Evolutionary conservation across 2,888 invertebrate species (phyloP).

Genomic region (Drosophila differens): DNA sequence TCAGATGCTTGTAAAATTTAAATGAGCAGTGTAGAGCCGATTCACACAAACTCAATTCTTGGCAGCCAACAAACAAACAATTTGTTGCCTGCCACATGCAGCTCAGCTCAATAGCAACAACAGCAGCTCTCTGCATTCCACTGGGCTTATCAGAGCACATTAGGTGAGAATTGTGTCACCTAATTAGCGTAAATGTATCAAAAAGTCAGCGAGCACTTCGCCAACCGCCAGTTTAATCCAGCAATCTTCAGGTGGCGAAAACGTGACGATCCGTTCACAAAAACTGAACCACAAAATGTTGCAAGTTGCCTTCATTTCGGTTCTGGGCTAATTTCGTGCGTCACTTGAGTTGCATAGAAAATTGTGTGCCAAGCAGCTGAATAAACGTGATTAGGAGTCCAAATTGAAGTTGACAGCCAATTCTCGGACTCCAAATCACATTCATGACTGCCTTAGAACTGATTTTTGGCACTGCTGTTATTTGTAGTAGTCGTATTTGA

Average conservation of each 20-base stretch:
- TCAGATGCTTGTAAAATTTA: slow-evolving; percentile 67
- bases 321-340: slow-evolving; percentile 72
- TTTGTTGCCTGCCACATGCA: slow-evolving; percentile 50
- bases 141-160: slow-evolving; percentile 76
- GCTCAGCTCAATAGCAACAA: slow-evolving; percentile 18
- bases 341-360: slow-evolving; percentile 47
- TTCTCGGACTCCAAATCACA: slow-evolving; percentile 19
- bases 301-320: slow-evolving; percentile 33
- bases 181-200: slow-evolving; percentile 84
- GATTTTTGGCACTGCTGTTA: not conserved
- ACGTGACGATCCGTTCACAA: slow-evolving; percentile 57
- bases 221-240: slow-evolving; percentile 54
- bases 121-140: slow-evolving; percentile 43
- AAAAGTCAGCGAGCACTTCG: slow-evolving; percentile 50
- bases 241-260: slow-evolving; percentile 66
- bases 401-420: slow-evolving; percentile 48
- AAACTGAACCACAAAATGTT: slow-evolving; percentile 58
- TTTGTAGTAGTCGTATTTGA: slow-evolving; percentile 6
- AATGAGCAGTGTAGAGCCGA: slow-evolving; percentile 66
- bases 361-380: slow-evolving; percentile 14
- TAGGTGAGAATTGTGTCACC: slow-evolving; percentile 85
- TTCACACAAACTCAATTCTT: slow-evolving; percentile 38
- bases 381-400: slow-evolving; percentile 34
- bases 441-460: slow-evolving; percentile 11
- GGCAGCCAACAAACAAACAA: slow-evolving; percentile 57